phyloP scores from a whole-genome alignment of 1,140 invertebrate species.

The Probaryconus sp. region DNA sequence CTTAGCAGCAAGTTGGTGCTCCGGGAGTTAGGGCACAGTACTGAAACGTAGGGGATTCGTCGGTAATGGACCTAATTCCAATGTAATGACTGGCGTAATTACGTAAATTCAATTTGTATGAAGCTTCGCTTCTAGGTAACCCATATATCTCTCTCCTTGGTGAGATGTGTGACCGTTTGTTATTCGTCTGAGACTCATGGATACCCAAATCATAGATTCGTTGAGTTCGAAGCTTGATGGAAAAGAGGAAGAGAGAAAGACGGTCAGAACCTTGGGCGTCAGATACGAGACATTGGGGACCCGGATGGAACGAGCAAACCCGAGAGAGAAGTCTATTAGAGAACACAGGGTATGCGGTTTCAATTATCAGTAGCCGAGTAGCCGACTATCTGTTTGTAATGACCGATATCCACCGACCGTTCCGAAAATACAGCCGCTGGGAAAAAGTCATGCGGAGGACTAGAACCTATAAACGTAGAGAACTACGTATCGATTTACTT shows the following conservation, averaged over 20 bases:
- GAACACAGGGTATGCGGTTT: slow-evolving; percentile 70
- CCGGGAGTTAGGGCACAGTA: slow-evolving; percentile 32
- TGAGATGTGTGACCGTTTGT: slow-evolving; percentile 32
- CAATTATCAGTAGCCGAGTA: slow-evolving; percentile 68
- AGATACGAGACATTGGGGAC: slow-evolving; percentile 7
- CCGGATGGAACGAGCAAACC: slow-evolving; percentile 12
- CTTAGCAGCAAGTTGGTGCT: slow-evolving; percentile 30
- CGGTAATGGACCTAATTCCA: slow-evolving; percentile 72
- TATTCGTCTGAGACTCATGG: slow-evolving; percentile 41
- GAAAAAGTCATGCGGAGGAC: slow-evolving; percentile 44
- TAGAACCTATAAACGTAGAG: slow-evolving; percentile 24
- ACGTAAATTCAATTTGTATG: slow-evolving; percentile 76
- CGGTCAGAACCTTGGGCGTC: slow-evolving; percentile 5
- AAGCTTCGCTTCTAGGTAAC: slow-evolving; percentile 68
- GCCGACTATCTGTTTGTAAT: slow-evolving; percentile 63
- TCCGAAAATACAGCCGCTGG: slow-evolving; percentile 32
- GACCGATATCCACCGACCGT: slow-evolving; percentile 48
- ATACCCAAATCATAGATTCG: slow-evolving; percentile 68
- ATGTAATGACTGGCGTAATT: slow-evolving; percentile 75
- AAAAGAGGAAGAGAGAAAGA: slow-evolving; percentile 61
- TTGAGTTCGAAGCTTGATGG: slow-evolving; percentile 52
- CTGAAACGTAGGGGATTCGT: slow-evolving; percentile 55
- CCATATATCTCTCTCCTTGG: slow-evolving; percentile 65
- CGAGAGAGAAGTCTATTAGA: slow-evolving; percentile 64
- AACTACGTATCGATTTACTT: slow-evolving; percentile 23